Conservation (phyloP, 53 echinoderm and acorn worm species). For the Echinarachnius parma region DNA sequence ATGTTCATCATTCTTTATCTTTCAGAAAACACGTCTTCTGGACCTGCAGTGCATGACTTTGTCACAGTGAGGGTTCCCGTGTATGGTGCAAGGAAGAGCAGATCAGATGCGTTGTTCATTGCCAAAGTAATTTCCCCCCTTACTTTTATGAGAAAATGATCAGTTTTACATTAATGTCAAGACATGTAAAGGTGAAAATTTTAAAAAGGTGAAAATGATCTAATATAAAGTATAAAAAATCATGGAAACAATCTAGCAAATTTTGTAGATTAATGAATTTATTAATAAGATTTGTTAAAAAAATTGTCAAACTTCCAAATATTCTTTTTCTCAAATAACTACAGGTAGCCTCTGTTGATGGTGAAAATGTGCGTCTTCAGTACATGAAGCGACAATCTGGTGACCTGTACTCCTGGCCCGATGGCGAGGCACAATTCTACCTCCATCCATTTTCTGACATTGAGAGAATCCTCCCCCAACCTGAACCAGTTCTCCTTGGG, state of each 20-base stretch:
- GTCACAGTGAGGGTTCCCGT: too few species aligned
- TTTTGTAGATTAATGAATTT: neutral
- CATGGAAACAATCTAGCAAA: neutral
- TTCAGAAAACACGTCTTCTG: too few species aligned
- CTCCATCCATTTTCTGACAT: neutral
- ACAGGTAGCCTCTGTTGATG: neutral
- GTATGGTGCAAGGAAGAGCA: too few species aligned
- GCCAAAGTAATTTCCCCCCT: too few species aligned
- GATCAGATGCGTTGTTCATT: too few species aligned
- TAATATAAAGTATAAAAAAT: too few species aligned
- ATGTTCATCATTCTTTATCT: too few species aligned
- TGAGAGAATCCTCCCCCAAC: neutral
- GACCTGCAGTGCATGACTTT: too few species aligned
- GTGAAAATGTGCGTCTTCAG: neutral
- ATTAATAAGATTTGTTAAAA: neutral
- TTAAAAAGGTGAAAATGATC: too few species aligned
- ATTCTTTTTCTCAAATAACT: neutral
- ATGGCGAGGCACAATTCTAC: neutral
- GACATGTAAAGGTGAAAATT: neutral
- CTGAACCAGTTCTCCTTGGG: neutral
- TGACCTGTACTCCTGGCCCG: slow-evolving; percentile 7
- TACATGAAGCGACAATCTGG: neutral
- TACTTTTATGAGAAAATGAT: too few species aligned
- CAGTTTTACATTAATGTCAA: neutral
- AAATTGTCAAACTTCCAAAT: neutral